Base-by-base conservation (phyloP, 2,797 vertebrate genomes). In the Callimico goeldii region DNA sequence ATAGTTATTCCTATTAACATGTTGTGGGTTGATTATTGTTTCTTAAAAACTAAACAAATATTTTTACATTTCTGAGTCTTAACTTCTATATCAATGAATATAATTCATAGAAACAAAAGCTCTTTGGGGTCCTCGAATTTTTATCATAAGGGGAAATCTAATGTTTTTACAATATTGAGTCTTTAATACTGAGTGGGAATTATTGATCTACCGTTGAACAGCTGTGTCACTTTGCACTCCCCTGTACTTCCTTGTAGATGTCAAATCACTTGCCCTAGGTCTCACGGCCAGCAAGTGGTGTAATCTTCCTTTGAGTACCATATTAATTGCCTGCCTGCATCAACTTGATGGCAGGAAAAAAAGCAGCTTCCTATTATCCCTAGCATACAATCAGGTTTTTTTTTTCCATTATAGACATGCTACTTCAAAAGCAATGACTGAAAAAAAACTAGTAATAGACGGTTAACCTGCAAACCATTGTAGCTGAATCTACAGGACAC, bases 11-110 rank as follows among this genome's bases (percentile, higher is more conserved):
- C 55, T 72, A 76, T 86, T 79, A 88, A 72, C 14, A 70, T 46
- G 12, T 24, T 91, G 76, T 80, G 5, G 33, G 5, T 36, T 55
- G 82, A 75, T 48, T 41, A 83, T 43, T 46, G 12, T 46, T 58
- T 70, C 67, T 76, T 93, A 50, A 50, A 87, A 90, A 75, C 36
- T 88, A 77, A 83, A 17, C 24, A 67, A 89, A 92, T 43, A n/a
- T 41, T 82, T 92, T 92, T 84, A 83, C 9, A 73, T 52, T 81
- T 91, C 46, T 96, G 64, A 75, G 41, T 73, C 82, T 91, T 82
- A 70, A 72, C 81, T 81, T 76, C n/a, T 72, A 3, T 72, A 72
- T 55, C 17, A 30, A 70, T 52, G 61, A 57, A 57, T 79, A 64
- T 0, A 46, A 84, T 22, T 73, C 50, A 86, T 20, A 85, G 30